phyloP scores from a whole-genome alignment of 2,797 vertebrate genomes.

The Notoglanidium macrostoma region DNA sequence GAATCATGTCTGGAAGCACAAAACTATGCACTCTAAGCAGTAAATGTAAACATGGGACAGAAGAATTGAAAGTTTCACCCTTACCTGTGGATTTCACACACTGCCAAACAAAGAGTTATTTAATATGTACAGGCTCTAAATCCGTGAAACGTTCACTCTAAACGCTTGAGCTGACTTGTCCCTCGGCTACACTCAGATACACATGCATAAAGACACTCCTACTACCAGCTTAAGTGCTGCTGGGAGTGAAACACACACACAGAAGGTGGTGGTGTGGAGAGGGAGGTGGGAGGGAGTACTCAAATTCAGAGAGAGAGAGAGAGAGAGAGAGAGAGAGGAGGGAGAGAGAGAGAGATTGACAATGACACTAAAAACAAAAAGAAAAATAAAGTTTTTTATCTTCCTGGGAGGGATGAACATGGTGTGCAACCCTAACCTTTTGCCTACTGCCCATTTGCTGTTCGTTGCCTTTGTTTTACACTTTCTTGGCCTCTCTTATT shows the following conservation, averaged over 20 bases:
- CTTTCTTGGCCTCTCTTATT: not conserved
- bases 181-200: constrained; percentile 52
- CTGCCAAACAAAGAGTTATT: not conserved
- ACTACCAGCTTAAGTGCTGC: constrained; percentile 58
- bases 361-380: not conserved
- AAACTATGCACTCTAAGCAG: not conserved
- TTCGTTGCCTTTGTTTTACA: not conserved
- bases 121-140: not conserved
- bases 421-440: constrained; percentile 25
- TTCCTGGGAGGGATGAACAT: constrained; percentile 12
- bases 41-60: not conserved
- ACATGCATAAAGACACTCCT: constrained; percentile 63
- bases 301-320: constrained; percentile 63
- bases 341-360: constrained; percentile 47
- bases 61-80: constrained; percentile 3
- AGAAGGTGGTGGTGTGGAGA: constrained; percentile 55
- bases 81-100: constrained; percentile 22
- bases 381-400: constrained; percentile 48
- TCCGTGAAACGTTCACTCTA: constrained; percentile 10
- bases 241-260: constrained; percentile 47
- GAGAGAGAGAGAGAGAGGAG: constrained; percentile 43
- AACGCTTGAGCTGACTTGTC: constrained; percentile 56
- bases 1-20: not conserved
- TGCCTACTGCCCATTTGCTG: constrained; percentile 21
- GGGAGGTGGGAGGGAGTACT: constrained; percentile 58